Evolutionary conservation across 2,888 invertebrate genomes (phyloP), one percentile per base, ranked within the genome.

Genomic region (Mythimna impura): DNA sequence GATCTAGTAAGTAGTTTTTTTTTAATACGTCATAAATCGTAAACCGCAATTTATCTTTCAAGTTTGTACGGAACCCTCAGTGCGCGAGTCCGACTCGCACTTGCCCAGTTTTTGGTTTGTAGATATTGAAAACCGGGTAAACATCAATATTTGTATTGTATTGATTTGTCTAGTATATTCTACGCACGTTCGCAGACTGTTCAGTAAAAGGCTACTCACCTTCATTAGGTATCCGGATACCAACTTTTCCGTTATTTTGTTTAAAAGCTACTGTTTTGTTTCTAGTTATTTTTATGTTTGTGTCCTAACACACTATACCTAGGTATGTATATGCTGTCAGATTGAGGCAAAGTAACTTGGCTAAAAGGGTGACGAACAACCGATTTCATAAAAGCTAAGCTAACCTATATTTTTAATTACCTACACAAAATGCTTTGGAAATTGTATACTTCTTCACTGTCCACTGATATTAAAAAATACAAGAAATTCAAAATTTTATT

Each of bases 121-220:
- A 55, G 17, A 64, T 50, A 66, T 66, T 76, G 58, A 76, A 70
- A 77, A 64, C 20, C 36, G 9, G 17, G 10, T 55, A 43, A 54
- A 76, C 66, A 75, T 65, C 12, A 63, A 60, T 69, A 52, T 69
- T 69, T 66, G 54, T 76, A 36, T 25, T 25, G 20, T 50, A 54
- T 57, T 43, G 1, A 55, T 65, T n/a, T 36, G 3, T 22, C 6
- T 40, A 8, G 17, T 30, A 63, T 81, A 61, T 71, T 67, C 82
- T 30, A n/a, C 14, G 47, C 57, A 65, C 57, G 66, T 63, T 69
- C n/a, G n/a, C 20, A 14, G 25, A 68, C 50, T 57, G 17, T 66
- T 76, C 36, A 52, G 43, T 77, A 36, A 30, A 55, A 43, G 25
- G 30, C 22, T 34, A 50, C n/a, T 65, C 22, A 43, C 76, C 55